Evolutionary conservation across 2,888 invertebrate genomes (phyloP), one percentile per base, ranked within the genome.

Genomic region (Stenodera caucasica): DNA sequence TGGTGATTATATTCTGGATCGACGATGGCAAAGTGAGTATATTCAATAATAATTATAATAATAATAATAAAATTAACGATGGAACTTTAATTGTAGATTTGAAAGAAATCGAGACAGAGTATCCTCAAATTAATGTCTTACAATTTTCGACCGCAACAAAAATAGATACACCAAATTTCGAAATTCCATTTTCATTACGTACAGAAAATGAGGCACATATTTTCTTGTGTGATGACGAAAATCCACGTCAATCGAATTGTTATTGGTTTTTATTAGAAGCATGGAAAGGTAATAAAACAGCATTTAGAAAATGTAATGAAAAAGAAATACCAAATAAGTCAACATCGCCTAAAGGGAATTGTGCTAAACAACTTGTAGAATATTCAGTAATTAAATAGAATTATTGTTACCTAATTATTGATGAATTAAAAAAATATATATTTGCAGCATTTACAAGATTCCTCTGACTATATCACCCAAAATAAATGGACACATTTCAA

Each of bases 181-280:
- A 32, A 18, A 61, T 70, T 18, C 64, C 69, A 7, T 55, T 71
- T 11, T 70, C 70, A n/a, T n/a, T 71, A 21, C 61, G 64, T 40
- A 57, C 55, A n/a, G 29, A 60, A 45, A 1, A 12, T 0, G 72
- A 77, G 23, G 73, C 67, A 0, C 72, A 76, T 49, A 65, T 80
- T 32, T 67, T 70, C 21, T 18, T 80, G 0, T 80, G 79, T 57
- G 65, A 73, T 15, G 33, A 23, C 2, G 9, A 32, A 0, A 1
- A 33, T 3, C 56, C 58, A 21, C 21, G 18, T 1, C 0, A 37
- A 29, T 61, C 68, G 50, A 71, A 67, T 15, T 79, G 79, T 54
- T 78, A 76, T 51, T 77, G 74, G 73, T 67, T 80, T 9, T 65
- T 75, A 29, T 61, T 80, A 9, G 71, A 72, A 8, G 75, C 70